phyloP scores from a whole-genome alignment of 1,140 invertebrate genomes.

The Medauroidea extradentata region DNA sequence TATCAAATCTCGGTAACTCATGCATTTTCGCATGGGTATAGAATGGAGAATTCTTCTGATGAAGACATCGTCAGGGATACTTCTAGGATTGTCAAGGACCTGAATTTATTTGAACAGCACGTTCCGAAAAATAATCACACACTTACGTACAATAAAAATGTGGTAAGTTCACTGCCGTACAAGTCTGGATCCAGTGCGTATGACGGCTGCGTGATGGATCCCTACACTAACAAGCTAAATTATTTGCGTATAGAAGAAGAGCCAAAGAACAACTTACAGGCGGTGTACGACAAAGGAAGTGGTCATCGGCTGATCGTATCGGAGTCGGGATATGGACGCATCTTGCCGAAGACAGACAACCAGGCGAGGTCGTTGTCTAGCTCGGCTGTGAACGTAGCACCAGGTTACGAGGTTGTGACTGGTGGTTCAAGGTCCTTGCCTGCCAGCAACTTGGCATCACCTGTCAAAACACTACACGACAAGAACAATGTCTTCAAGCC shows the following conservation, averaged over 20 bases:
- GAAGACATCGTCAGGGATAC: slow-evolving; percentile 8
- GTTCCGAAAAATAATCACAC: neutral
- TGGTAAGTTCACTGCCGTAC: too few relatives aligned
- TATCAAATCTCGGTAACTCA: neutral
- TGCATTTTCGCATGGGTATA: neutral
- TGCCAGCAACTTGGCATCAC: slow-evolving; percentile 12
- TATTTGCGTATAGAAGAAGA: slow-evolving; percentile 44
- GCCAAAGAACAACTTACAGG: slow-evolving; percentile 18
- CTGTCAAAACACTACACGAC: slow-evolving; percentile 2
- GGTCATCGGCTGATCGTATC: slow-evolving; percentile 13
- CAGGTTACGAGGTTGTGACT: neutral
- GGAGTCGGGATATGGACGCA: slow-evolving; percentile 30
- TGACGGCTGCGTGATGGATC: slow-evolving; percentile 7
- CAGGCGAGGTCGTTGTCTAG: slow-evolving; percentile 12
- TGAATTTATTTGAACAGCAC: slow-evolving; percentile 4
- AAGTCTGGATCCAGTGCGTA: too few relatives aligned
- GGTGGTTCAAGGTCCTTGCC: slow-evolving; percentile 12
- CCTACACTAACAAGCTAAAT: slow-evolving; percentile 44
- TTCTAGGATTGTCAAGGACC: slow-evolving; percentile 2
- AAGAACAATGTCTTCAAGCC: neutral
- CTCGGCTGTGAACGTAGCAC: neutral
- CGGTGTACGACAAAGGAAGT: slow-evolving; percentile 9
- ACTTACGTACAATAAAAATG: neutral
- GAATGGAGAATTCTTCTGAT: slow-evolving; percentile 7
- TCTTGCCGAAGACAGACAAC: slow-evolving; percentile 21